Evolutionary conservation across 2,797 vertebrate species (phyloP).

Genomic region (Buphagus erythrorhynchus): DNA sequence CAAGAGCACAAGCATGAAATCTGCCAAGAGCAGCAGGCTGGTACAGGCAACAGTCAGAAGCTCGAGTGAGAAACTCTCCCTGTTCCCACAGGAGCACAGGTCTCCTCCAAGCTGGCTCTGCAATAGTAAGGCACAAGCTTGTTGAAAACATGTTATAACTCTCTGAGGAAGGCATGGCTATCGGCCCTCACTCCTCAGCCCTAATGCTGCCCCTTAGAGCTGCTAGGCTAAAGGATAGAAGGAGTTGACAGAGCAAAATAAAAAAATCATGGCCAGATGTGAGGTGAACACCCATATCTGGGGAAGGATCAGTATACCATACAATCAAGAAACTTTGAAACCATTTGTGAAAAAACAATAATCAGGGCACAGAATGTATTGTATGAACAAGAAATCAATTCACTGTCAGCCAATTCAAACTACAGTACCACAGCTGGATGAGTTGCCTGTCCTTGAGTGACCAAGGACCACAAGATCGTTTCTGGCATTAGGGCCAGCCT

Average conservation of each 20-base stretch:
- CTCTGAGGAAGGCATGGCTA: not conserved
- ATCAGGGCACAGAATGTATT: not conserved
- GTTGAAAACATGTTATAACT: not conserved
- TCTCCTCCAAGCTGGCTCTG: not conserved
- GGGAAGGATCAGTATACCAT: not conserved
- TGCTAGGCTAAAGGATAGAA: not conserved
- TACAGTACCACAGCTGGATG: not conserved
- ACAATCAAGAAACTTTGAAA: not conserved
- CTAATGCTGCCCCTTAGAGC: not conserved
- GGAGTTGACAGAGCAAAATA: not conserved
- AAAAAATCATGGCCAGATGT: not conserved
- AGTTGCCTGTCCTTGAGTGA: not conserved
- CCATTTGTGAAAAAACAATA: not conserved
- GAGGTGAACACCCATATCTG: not conserved
- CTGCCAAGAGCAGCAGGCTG: not conserved
- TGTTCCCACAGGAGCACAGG: not conserved
- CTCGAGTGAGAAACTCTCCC: not conserved
- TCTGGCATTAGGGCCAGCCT: not conserved
- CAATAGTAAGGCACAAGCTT: not conserved
- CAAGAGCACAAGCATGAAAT: not conserved
- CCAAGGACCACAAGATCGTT: not conserved
- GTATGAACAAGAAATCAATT: not conserved
- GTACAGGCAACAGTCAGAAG: not conserved
- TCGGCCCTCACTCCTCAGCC: not conserved
- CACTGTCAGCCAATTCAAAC: not conserved